These are phyloP conservation scores for Pseudorasbora parva DNA, from an alignment of 2,113 vertebrate species.

Conservation along the genomic window DNA sequence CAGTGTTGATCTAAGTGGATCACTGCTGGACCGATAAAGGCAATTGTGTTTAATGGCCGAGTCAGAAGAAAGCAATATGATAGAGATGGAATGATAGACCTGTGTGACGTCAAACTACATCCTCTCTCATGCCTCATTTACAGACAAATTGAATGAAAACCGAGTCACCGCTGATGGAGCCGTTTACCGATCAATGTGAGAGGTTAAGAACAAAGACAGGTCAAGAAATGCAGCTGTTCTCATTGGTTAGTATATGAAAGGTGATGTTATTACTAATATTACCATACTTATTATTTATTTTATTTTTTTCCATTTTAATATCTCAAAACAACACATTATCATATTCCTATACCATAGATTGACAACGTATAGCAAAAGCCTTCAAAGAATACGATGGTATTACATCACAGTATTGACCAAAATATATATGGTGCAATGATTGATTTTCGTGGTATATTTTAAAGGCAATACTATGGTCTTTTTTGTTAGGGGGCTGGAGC, in stretches of 20 bases:
- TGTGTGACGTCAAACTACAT: not conserved
- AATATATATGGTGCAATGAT: not conserved
- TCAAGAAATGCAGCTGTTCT: not conserved
- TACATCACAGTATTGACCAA: not conserved
- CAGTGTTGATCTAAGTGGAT: constrained; percentile 24
- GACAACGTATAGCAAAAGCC: not conserved
- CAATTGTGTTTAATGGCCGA: constrained; percentile 24
- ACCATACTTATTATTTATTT: no score
- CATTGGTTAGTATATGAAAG: no score
- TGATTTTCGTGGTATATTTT: not conserved
- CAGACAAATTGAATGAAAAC: not conserved
- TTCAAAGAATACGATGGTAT: not conserved
- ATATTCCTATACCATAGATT: not conserved
- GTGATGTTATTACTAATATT: not conserved
- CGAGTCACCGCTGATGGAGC: not conserved
- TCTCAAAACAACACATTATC: not conserved
- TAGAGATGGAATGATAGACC: constrained; percentile 2
- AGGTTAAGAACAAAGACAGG: not conserved
- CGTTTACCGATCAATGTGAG: not conserved
- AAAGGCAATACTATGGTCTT: not conserved
- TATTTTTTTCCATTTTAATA: not conserved
- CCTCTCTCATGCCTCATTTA: not conserved
- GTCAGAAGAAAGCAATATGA: not conserved
- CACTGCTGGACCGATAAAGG: constrained; percentile 37
- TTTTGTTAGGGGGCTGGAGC: not conserved